Conservation (phyloP, 2,797 vertebrate genomes). For the Babyrousa celebensis region DNA sequence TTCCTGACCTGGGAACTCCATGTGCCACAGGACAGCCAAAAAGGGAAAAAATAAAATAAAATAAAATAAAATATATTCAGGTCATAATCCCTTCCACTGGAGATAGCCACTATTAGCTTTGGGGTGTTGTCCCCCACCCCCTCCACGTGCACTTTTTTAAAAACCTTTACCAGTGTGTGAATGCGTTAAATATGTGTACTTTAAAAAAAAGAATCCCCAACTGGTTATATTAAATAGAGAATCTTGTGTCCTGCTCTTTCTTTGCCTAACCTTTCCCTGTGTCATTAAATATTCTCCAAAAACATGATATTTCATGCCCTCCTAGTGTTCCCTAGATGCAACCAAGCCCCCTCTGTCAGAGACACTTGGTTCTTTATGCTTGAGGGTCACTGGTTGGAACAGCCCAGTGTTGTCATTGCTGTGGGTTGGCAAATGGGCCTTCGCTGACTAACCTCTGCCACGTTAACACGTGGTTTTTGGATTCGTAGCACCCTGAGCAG, state of each 20-base stretch:
- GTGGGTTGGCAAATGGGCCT: slow-evolving; percentile 83
- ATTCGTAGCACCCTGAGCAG: slow-evolving; percentile 94
- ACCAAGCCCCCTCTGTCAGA: slow-evolving; percentile 74
- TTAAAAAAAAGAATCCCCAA: background rate
- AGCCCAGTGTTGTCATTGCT: slow-evolving; percentile 80
- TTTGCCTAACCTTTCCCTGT: slow-evolving; percentile 65
- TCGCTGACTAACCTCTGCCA: slow-evolving; percentile 84
- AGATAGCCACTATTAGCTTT: slow-evolving; percentile 54
- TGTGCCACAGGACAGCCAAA: no score
- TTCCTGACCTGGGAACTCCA: no score
- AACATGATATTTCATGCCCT: slow-evolving; percentile 51
- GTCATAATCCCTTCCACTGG: background rate
- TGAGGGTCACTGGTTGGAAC: slow-evolving; percentile 78
- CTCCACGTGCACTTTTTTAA: background rate
- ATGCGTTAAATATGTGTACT: background rate
- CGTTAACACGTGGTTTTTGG: slow-evolving; percentile 82
- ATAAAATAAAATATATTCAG: slow-evolving; percentile 17
- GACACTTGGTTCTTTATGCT: slow-evolving; percentile 81
- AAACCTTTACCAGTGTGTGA: background rate
- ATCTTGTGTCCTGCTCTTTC: slow-evolving; percentile 62
- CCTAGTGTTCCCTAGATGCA: slow-evolving; percentile 31
- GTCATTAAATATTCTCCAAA: slow-evolving; percentile 65
- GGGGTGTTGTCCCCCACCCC: background rate
- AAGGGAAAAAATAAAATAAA: no score
- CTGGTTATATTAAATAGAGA: slow-evolving; percentile 43